Base-by-base conservation (phyloP, 2,113 vertebrate genomes). In the Pelusios castaneus region DNA sequence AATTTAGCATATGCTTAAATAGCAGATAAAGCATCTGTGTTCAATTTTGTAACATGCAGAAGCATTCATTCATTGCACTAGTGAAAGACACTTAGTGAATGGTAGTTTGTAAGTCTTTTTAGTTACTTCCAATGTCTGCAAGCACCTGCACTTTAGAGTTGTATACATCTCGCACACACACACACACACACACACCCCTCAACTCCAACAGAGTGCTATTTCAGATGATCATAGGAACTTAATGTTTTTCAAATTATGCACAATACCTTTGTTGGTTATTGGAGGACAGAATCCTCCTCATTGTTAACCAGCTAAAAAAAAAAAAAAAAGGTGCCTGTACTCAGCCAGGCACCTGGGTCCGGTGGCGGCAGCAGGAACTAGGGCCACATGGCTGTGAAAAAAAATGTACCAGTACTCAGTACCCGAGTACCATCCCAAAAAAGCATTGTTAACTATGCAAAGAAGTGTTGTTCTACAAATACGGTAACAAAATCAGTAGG, bases 401-500 rank as follows among this genome's bases (percentile, higher is more conserved):
- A n/a, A n/a, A n/a, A n/a, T n/a, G n/a, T n/a, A n/a, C n/a, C n/a
- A n/a, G n/a, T n/a, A n/a, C n/a, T n/a, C n/a, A n/a, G n/a, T n/a
- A n/a, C n/a, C n/a, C n/a, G n/a, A n/a, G n/a, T n/a, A n/a, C n/a
- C n/a, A n/a, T n/a, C n/a, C n/a, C n/a, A n/a, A n/a, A n/a, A n/a
- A n/a, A n/a, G n/a, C n/a, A n/a, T n/a, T n/a, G n/a, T n/a, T n/a
- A n/a, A n/a, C 87, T 55, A 93, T 80, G 47, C 60, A 91, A 97
- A 93, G 95, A 94, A 96, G 93, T 78, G 92, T 52, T 80, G 55
- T 82, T n/a, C 60, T n/a, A 82, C 83, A 14, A 54, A 94, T 63
- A 47, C n/a, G n/a, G 94, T 96, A 96, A 92, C 38, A 95, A 96
- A 97, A 93, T 77, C 91, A 89, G n/a, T 16, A 21, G 34, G 34